Evolutionary conservation across 2,888 invertebrate genomes (phyloP).

Genomic region (Ganaspis brasiliensis): DNA sequence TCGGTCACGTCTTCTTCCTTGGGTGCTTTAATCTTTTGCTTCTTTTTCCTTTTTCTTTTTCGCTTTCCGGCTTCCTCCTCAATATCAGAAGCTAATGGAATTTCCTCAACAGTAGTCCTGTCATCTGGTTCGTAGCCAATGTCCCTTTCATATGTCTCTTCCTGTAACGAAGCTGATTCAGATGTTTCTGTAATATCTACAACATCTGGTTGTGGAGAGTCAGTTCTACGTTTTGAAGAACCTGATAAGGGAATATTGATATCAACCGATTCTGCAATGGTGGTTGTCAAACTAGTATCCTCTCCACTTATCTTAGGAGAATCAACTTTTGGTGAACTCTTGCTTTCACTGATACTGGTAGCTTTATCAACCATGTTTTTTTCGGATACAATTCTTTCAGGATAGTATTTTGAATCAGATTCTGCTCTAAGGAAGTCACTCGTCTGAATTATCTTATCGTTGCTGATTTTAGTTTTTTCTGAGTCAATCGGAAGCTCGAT

Average conservation of each 20-base stretch:
- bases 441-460: slow-evolving; percentile 72
- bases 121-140: slow-evolving; percentile 89
- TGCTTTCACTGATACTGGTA: slow-evolving; percentile 60
- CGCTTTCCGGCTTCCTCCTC: slow-evolving; percentile 77
- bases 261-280: slow-evolving; percentile 83
- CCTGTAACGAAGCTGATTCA: slow-evolving; percentile 64
- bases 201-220: slow-evolving; percentile 78
- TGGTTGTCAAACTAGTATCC: slow-evolving; percentile 78
- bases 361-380: slow-evolving; percentile 69
- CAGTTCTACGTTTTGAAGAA: slow-evolving; percentile 81
- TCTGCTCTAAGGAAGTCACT: slow-evolving; percentile 64
- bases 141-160: slow-evolving; percentile 80
- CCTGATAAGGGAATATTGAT: slow-evolving; percentile 82
- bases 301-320: slow-evolving; percentile 62
- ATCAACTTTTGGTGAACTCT: slow-evolving; percentile 61
- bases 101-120: slow-evolving; percentile 84
- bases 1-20: slow-evolving; percentile 82
- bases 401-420: slow-evolving; percentile 61
- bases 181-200: slow-evolving; percentile 67
- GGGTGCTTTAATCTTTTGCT: slow-evolving; percentile 82
- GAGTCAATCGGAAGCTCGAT: slow-evolving; percentile 72
- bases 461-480: slow-evolving; percentile 65
- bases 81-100: slow-evolving; percentile 71
- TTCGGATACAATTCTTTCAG: slow-evolving; percentile 37
- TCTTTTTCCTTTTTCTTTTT: slow-evolving; percentile 81